Base-by-base conservation (phyloP, 1,140 invertebrate genomes). In the Drosophila athabasca region DNA sequence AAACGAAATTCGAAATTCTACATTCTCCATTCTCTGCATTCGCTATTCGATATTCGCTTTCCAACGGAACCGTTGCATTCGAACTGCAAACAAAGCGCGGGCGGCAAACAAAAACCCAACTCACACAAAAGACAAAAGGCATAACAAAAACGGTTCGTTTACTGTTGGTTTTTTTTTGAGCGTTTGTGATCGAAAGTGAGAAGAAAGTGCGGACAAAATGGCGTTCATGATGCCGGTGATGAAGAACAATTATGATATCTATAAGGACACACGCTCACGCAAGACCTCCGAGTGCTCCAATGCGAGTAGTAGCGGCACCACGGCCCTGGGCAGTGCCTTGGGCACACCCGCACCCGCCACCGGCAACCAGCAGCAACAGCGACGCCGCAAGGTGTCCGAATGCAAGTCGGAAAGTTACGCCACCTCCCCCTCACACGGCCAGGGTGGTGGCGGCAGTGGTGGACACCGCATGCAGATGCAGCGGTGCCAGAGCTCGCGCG, bases 181-280 rank as follows among this genome's bases (percentile, higher is more conserved):
- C 52, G 66, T 71, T 55, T 29, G 41, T 66, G 26, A 19, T 29
- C 35, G 19, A 45, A 24, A 64, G 22, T 35, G 15, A 35, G 9
- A 2, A 49, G 11, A 57, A 15, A 24, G 8, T 50, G 13, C 6
- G 13, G 4, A 53, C 50, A 61, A 13, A 91, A 97, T 97, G 96
- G 96, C 96, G 93, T 97, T 97, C 93, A 97, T 97, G 96, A 97
- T 97, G 96, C 96, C 96, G 43, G 96, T 97, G 70, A 95, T 97
- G 91, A 97, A 97, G 94, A 97, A 97, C 92, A 96, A 97, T 92
- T 97, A 96, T 94, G 96, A 97, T 91, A 97, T 97, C 91, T 97
- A 97, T 93, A 96, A 96, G 92, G 95, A 95, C 62, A 95, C 95
- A 91, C 94, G 96, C 17, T 87, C 82, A 22, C 93, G 96, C 57